Evolutionary conservation across 2,113 vertebrate species (phyloP), one percentile per base, ranked within the genome.

Genomic region (Neopipo cinnamomea): DNA sequence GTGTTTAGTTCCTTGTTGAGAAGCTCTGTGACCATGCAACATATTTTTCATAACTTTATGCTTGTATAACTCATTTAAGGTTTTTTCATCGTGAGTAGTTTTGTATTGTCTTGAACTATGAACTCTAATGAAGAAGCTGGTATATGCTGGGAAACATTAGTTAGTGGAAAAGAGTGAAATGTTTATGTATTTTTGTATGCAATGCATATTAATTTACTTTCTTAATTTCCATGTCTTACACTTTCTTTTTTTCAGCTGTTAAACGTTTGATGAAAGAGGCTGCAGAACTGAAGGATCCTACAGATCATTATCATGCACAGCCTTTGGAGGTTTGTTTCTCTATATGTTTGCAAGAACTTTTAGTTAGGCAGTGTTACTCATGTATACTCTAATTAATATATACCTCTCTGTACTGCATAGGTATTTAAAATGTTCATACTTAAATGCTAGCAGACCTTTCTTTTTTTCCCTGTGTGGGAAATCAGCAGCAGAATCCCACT

Each of bases 181-280:
- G 7, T 70, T 58, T 39, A 9, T n/a, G 12, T 70, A 39, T 71
- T 93, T 82, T 78, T 90, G 8, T 55, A 6, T 73, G 49, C 19
- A 66, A 12, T 35, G 10, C 3, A 2, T 59, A 25, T 65, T 80
- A 21, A 9, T 11, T 68, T 73, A 67, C 73, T 65, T 63, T 39
- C 41, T 78, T 84, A 11, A 37, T 95, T 78, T 95, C 77, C 56
- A 17, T 89, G 62, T 92, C 74, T 72, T 92, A 7, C 16, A 33
- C n/a, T 77, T 97, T 91, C 94, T 85, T 74, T 72, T 78, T 70
- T 97, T 95, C 83, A 99, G 99, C 99, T 94, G 99, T 99, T 82
- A 99, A 99, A 96, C 98, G 99, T 96, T 98, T 99, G 97, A 99
- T 99, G 99, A 99, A 99, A 93, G 99, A 99, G 96, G 99, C 99